Evolutionary conservation across 2,888 invertebrate genomes (phyloP).

Genomic region (Megastigmus dorsalis): DNA sequence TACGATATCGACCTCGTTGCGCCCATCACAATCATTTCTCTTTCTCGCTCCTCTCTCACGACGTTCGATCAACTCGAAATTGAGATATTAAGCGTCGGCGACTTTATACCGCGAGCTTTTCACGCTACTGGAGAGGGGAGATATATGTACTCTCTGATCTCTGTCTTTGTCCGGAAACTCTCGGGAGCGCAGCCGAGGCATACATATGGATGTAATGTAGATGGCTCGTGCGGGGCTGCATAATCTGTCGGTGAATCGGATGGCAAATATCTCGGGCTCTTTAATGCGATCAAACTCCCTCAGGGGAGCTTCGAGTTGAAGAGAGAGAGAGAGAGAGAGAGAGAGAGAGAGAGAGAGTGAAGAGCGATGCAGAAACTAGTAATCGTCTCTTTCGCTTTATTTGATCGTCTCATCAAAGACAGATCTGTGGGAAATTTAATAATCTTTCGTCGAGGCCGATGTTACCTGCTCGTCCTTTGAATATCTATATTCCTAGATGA

Average conservation of each 20-base stretch:
- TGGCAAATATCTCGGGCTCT: constrained; percentile 28
- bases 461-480: too few species aligned
- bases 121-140: background rate
- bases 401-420: constrained; percentile 18
- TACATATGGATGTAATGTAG: constrained; percentile 45
- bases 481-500: too few species aligned
- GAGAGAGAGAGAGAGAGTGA: too few species aligned
- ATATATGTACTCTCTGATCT: too few species aligned
- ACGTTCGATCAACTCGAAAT: constrained; percentile 7
- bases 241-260: constrained; percentile 26
- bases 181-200: background rate
- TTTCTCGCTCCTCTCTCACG: background rate
- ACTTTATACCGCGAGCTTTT: background rate
- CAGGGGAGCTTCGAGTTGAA: background rate
- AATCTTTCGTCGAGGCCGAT: background rate
- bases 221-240: constrained; percentile 8
- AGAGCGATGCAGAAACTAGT: constrained; percentile 29
- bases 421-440: constrained; percentile 34
- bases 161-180: too few species aligned
- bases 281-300: constrained; percentile 21
- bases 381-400: constrained; percentile 30
- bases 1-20: background rate
- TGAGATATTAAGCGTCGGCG: constrained; percentile 34
- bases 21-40: constrained; percentile 1
- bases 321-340: background rate